phyloP scores from a whole-genome alignment of 2,888 invertebrate genomes.

The Ryuthela nishihirai region DNA sequence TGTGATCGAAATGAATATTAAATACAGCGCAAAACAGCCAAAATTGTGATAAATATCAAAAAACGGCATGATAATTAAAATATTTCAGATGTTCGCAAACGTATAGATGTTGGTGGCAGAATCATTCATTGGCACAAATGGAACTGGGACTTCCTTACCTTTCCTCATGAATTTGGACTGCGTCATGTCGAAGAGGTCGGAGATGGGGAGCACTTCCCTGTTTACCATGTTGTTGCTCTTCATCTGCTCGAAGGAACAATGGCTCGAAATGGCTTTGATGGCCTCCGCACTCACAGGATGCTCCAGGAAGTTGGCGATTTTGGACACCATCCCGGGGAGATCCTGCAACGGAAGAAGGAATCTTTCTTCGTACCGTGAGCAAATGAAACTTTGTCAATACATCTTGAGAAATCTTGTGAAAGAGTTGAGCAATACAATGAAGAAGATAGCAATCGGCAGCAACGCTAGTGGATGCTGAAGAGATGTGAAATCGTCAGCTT shows the following conservation, averaged over 20 bases:
- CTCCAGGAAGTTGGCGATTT: constrained; percentile 57
- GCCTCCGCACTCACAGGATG: constrained; percentile 51
- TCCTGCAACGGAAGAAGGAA: constrained; percentile 48
- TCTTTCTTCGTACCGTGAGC: too few species aligned
- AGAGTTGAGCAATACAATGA: too few species aligned
- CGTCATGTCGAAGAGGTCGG: constrained; percentile 41
- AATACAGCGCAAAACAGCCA: background rate
- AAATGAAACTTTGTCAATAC: too few species aligned
- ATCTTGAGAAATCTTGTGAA: too few species aligned
- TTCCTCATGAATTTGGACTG: constrained; percentile 42
- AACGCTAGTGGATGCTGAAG: too few species aligned
- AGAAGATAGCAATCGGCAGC: too few species aligned
- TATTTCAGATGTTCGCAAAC: background rate
- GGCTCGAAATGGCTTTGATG: constrained; percentile 46
- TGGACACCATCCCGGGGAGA: constrained; percentile 55
- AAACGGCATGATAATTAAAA: background rate
- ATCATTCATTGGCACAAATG: background rate
- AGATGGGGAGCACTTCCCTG: constrained; percentile 43
- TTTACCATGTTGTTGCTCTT: constrained; percentile 52
- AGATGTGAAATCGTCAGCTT: too few species aligned
- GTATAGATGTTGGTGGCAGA: background rate
- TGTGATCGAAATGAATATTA: too few species aligned
- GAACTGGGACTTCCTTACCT: constrained; percentile 21
- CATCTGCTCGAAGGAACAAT: constrained; percentile 53
- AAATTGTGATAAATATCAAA: background rate